Base-by-base conservation (phyloP, 2,797 vertebrate genomes). In the Microcaecilia unicolor region DNA sequence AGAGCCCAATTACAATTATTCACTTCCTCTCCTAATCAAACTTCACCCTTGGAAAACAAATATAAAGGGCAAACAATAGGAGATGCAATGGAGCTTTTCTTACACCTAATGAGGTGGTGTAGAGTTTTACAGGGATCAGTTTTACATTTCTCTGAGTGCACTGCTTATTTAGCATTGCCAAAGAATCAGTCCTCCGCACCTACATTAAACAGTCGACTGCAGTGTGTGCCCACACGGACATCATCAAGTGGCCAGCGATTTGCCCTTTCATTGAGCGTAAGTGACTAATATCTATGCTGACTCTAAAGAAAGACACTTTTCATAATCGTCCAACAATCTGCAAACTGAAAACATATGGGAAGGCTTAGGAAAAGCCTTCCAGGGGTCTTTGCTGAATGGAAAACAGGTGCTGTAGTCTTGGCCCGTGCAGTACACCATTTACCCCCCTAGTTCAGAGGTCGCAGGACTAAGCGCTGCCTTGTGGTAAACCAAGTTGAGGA, bases 391-490 rank as follows among this genome's bases (percentile, higher is more conserved):
- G 28, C 37, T 73, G 86, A 92, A 95, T 95, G 85, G 82, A 86
- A 96, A 97, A 94, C 93, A 98, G 89, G 90, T 93, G 91, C 78
- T 89, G 45, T 57, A 63, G 70, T 85, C 89, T 84, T 83, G 79
- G 80, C 84, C 81, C 86, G 84, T 77, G 86, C 89, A 93, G 95
- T 91, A 89, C 84, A 77, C 78, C 80, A 86, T 91, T 93, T 92
- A 92, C 87, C 72, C 74, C 78, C 70, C n/a, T n/a, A 76, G 88
- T 84, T 85, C 87, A 95, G 92, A 93, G 91, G 91, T 95, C 90
- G 91, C 63, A 86, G 84, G 83, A 85, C 88, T 94, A 95, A 97
- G 91, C 86, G 88, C 79, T 92, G 90, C 88, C 88, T 90, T 62
- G 84, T 87, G 89, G 83, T 77, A 83, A n/a, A 79, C 64, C 68